phyloP scores from a whole-genome alignment of 1,140 invertebrate genomes.

The Orussus abietinus region DNA sequence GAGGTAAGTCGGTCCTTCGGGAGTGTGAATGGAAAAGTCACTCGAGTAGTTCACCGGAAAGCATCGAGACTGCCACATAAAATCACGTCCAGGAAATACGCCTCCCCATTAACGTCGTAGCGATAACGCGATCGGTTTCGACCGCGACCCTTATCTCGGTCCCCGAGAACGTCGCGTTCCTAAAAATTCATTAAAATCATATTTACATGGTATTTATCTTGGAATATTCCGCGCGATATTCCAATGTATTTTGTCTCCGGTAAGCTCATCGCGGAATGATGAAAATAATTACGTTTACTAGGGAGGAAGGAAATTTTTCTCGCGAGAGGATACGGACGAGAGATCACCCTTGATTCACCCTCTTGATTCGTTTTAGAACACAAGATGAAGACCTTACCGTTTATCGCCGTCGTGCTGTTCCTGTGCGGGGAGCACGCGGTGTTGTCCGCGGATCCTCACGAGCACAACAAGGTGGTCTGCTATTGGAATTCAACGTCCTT shows the following conservation, averaged over 20 bases:
- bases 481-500: constrained; percentile 55
- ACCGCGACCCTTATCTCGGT: too few relatives aligned
- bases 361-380: constrained; percentile 19
- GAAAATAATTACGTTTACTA: constrained; percentile 18
- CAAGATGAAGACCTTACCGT: constrained; percentile 26
- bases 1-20: constrained; percentile 28
- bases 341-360: constrained; percentile 1
- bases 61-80: too few relatives aligned
- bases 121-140: too few relatives aligned
- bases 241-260: not conserved
- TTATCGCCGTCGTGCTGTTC: constrained; percentile 20
- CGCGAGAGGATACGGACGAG: not conserved
- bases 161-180: not conserved
- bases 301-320: not conserved
- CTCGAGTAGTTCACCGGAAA: too few relatives aligned
- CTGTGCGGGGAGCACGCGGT: constrained; percentile 19
- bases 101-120: too few relatives aligned
- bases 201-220: too few relatives aligned
- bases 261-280: not conserved
- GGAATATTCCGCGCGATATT: too few relatives aligned
- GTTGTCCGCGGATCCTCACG: constrained; percentile 25
- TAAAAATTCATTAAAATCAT: constrained; percentile 8
- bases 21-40: constrained; percentile 2
- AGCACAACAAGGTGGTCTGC: constrained; percentile 53
- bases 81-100: too few relatives aligned